Percentiles rank a stretch among this genome's conserved stretches.
These are phyloP conservation scores for Nothobranchius furzeri DNA, from an alignment of 2,113 vertebrate species.

Conservation along the genomic window DNA sequence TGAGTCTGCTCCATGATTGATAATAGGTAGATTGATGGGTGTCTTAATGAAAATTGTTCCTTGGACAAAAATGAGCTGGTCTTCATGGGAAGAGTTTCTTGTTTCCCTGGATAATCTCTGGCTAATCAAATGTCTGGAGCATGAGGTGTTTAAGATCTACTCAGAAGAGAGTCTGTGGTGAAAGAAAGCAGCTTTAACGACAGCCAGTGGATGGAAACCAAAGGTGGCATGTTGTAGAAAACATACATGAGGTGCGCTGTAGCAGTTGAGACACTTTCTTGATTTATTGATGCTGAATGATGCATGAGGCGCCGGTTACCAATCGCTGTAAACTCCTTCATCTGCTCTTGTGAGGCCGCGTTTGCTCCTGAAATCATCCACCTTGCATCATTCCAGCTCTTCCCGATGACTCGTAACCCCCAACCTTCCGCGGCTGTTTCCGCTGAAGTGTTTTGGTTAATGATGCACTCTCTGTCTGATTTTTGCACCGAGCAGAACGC, in stretches of 20 bases:
- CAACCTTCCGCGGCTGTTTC: conserved; percentile 12
- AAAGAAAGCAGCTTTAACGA: background rate
- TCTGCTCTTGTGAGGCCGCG: conserved; percentile 26
- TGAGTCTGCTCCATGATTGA: conserved; percentile 75
- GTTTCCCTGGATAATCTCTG: conserved; percentile 32
- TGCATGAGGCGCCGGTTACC: conserved; percentile 22
- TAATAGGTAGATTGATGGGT: conserved; percentile 76
- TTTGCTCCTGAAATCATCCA: conserved; percentile 41
- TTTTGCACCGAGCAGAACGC: conserved; percentile 40
- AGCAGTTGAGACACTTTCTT: background rate
- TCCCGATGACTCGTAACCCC: conserved; percentile 26
- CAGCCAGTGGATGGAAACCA: background rate
- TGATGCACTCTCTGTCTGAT: conserved; percentile 56
- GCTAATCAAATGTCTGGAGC: conserved; percentile 31
- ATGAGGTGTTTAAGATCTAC: background rate
- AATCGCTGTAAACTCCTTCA: conserved; percentile 1
- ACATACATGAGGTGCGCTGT: background rate
- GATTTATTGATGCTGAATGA: conserved; percentile 39
- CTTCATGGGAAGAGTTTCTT: conserved; percentile 53
- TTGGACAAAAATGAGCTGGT: conserved; percentile 52
- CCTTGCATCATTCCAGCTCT: conserved; percentile 27
- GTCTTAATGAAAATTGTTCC: conserved; percentile 63
- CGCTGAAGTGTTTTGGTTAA: conserved; percentile 51
- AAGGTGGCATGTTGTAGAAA: background rate
- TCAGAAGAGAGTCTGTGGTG: background rate